Evolutionary conservation across 2,888 invertebrate species (phyloP), one percentile per base, ranked within the genome.

Genomic region (Rugalucina vietnamica): DNA sequence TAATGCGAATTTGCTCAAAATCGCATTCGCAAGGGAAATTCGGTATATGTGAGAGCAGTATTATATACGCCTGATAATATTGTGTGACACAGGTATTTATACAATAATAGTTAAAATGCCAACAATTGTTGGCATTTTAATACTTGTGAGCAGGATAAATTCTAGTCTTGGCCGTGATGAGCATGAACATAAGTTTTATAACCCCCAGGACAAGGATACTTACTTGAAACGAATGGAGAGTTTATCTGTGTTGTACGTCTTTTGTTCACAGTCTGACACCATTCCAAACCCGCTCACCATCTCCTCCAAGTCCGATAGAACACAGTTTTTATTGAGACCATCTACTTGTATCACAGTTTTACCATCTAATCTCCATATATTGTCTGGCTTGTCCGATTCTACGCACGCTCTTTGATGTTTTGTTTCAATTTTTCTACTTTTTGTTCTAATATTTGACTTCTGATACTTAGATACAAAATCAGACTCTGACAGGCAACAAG

Each of bases 201-300:
- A n/a, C n/a, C n/a, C n/a, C n/a, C n/a, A n/a, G n/a, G 5, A 60
- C 21, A 50, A 54, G 21, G 36, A n/a, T 49, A 75, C 79, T 57
- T 80, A 86, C 85, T 65, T 80, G 34, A 80, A 81, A 39, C 85
- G 77, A 14, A 86, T 65, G 27, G 80, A 78, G 4, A 50, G 32
- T 8, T 24, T 27, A 1, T 32, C 54, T n/a, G n/a, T n/a, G 27
- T 60, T 75, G 21, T 65, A 29, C 0, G 24, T 21, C 24, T 36
- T 60, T 18, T 72, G 29, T 60, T 86, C 80, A 34, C 34, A 65
- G 32, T 82, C 85, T n/a, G 29, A n/a, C 0, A 86, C 70, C 21
- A 77, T 80, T 14, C 85, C 85, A 86, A 86, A 86, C 8, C 75
- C 73, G 29, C 43, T 70, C 5, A 86, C 81, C 74, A 82, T 75